These are phyloP conservation scores for Trichonephila inaurata DNA, from an alignment of 1,140 invertebrate species.

Conservation along the genomic window DNA sequence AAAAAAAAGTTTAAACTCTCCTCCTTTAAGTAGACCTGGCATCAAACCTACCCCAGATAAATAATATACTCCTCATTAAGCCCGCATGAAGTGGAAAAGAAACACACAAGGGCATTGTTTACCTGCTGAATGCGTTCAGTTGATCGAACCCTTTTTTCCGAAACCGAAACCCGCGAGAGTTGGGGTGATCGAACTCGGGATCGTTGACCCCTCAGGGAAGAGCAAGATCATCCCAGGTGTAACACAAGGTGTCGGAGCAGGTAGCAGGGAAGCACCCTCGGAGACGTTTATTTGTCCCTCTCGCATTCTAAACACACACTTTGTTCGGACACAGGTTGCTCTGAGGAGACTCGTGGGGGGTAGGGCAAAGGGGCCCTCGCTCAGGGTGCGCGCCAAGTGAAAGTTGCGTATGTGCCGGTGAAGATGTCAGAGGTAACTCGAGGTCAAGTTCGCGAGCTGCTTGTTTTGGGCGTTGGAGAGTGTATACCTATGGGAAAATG, in stretches of 20 bases:
- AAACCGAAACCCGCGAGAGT: background rate
- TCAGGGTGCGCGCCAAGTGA: background rate
- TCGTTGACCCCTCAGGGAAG: conserved; percentile 4
- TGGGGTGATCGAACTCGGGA: conserved; percentile 5
- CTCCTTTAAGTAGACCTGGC: background rate
- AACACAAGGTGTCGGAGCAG: conserved; percentile 6
- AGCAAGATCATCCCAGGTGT: background rate
- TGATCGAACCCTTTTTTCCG: background rate
- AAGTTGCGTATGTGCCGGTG: conserved; percentile 2
- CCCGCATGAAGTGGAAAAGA: background rate
- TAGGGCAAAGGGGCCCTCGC: background rate
- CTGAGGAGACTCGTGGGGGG: background rate
- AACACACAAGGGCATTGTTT: background rate
- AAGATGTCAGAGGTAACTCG: background rate
- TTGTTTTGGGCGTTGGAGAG: background rate
- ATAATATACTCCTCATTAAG: background rate
- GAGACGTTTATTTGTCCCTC: background rate
- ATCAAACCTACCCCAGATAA: background rate
- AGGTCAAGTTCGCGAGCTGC: background rate
- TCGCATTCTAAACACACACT: background rate
- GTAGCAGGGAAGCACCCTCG: background rate
- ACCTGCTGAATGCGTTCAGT: background rate
- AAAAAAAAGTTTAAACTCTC: too few species aligned
- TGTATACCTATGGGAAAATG: background rate
- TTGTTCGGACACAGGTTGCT: conserved; percentile 12